Evolutionary conservation across 2,888 invertebrate genomes (phyloP).

Genomic region (Volucella bombylans): DNA sequence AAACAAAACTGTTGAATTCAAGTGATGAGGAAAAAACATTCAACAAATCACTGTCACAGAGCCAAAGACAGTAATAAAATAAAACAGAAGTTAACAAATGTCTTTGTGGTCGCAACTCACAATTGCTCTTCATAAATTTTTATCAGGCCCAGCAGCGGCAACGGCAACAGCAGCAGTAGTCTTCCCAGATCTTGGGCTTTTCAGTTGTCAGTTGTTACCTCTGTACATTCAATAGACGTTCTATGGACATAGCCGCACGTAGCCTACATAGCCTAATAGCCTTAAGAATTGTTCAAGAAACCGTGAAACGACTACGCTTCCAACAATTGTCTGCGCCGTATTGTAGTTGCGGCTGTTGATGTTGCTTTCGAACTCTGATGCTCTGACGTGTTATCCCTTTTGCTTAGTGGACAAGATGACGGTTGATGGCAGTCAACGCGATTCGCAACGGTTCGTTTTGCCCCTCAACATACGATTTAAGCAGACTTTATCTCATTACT

Average conservation of each 20-base stretch:
- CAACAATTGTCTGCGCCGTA: conserved; percentile 37
- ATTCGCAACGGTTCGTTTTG: conserved; percentile 54
- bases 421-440: conserved; percentile 45
- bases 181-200: conserved; percentile 9
- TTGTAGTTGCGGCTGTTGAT: not conserved
- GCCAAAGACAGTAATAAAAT: conserved; percentile 19
- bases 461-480: conserved; percentile 56
- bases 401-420: conserved; percentile 18
- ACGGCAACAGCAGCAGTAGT: not conserved
- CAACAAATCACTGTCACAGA: conserved; percentile 38
- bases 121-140: conserved; percentile 64
- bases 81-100: conserved; percentile 60
- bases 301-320: conserved; percentile 66
- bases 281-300: conserved; percentile 64
- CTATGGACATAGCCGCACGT: too few relatives aligned
- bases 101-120: conserved; percentile 48
- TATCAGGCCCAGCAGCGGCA: conserved; percentile 7
- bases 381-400: conserved; percentile 4
- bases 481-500: conserved; percentile 73
- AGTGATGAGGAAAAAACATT: not conserved
- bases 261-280: conserved; percentile 35
- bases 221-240: conserved; percentile 22
- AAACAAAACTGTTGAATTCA: not conserved
- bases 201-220: conserved; percentile 27
- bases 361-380: too few relatives aligned